Evolutionary conservation across 2,113 vertebrate species (phyloP), one percentile per base, ranked within the genome.

Genomic region (Silurus asotus): DNA sequence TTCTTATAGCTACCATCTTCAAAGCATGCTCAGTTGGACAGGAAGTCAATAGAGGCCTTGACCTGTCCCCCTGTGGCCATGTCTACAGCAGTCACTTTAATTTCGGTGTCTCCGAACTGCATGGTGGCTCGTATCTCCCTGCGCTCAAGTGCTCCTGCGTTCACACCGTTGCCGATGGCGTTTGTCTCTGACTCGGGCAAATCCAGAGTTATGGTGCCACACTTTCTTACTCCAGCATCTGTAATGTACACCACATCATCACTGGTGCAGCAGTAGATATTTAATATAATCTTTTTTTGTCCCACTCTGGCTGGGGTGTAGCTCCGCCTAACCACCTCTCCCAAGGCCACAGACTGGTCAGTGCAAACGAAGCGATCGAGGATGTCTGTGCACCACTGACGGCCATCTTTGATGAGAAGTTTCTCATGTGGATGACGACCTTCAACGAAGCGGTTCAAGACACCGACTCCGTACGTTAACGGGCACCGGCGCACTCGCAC

Each of bases 41-140:
- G 96, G 93, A 99, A 99, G 88, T 99, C 97, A n/a, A 99, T 98
- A 88, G 96, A 92, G 4, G 97, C 97, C 0, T 94, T 92, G 25
- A 98, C 97, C 0, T 93, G 95, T 88, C 94, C 94, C 53, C 95
- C 93, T 45, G 97, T 97, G 90, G 93, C 90, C 88, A 96, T 92
- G 49, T 99, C 98, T 67, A 98, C 87, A 1, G 97, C 98, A 0
- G 95, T 97, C 83, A 99, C 97, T 92, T 98, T 98, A 90, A 99
- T 98, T 93, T 99, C 97, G 0, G 97, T 98, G 94, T 99, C 98
- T 0, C 97, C 97, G 0, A 99, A 99, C 93, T 99, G 97, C 97
- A 99, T 99, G 92, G 95, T 96, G 7, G 97, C 90, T 0, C 96
- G 95, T 91, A 99, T 99, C 95, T 99, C 97, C 0, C 97, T 93